A percentile compares a stretch with the other conserved stretches of the same genome.
Evolutionary conservation across 2,888 invertebrate species (phyloP).

Genomic region (Gortyna flavago): DNA sequence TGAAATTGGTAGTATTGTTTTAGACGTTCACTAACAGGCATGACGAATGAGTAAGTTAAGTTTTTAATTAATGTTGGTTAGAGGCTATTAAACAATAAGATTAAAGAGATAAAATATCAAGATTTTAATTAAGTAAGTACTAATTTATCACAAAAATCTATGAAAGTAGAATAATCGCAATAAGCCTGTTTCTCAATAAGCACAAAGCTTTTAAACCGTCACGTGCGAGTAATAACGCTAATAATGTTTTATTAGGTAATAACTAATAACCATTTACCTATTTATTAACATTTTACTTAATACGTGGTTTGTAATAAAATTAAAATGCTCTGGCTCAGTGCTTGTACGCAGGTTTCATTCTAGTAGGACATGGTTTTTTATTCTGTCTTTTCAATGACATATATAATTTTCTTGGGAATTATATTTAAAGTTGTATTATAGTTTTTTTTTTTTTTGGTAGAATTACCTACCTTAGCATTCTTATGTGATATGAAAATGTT

Average conservation of each 20-base stretch:
- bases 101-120: neutral
- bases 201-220: slow-evolving; percentile 39
- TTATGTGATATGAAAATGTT: neutral
- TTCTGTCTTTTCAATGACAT: neutral
- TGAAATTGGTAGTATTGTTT: neutral
- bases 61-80: neutral
- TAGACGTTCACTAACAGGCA: neutral
- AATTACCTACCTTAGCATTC: neutral
- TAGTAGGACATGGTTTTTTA: neutral
- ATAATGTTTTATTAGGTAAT: slow-evolving; percentile 57
- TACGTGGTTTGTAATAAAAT: slow-evolving; percentile 9
- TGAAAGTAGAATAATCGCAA: slow-evolving; percentile 13
- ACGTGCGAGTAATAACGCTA: slow-evolving; percentile 46
- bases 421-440: neutral
- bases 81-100: slow-evolving; percentile 7
- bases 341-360: neutral
- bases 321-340: neutral
- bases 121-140: neutral
- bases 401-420: neutral
- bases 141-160: slow-evolving; percentile 13
- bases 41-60: neutral
- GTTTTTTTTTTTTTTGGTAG: too few species aligned
- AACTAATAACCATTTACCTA: slow-evolving; percentile 61
- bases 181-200: slow-evolving; percentile 35
- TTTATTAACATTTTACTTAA: slow-evolving; percentile 44